Percentiles rank a stretch among this genome's conserved stretches.
Evolutionary conservation across 2,888 invertebrate species (phyloP).

Genomic region (Drosophila cognata): DNA sequence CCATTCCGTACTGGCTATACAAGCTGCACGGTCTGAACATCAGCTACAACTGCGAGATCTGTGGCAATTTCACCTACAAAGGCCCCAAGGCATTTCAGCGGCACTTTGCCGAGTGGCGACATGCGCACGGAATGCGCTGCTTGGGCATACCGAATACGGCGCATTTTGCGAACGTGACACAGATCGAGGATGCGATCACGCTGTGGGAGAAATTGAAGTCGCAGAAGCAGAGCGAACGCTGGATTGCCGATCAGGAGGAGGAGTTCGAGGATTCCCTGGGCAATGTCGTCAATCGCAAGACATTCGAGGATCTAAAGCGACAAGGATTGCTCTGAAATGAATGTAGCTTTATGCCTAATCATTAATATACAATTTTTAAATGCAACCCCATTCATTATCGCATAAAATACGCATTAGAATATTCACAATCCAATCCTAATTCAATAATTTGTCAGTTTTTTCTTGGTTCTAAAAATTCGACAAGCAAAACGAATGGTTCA

Average conservation of each 20-base stretch:
- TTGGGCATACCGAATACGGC: constrained; percentile 99
- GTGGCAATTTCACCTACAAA: constrained; percentile 99
- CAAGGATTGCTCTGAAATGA: constrained; percentile 94
- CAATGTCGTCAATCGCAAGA: constrained; percentile 99
- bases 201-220: constrained; percentile 99
- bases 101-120: constrained; percentile 97
- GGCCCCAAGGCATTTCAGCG: constrained; percentile 99
- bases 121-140: constrained; percentile 98
- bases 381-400: neutral
- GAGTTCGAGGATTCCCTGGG: constrained; percentile 99
- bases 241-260: constrained; percentile 98
- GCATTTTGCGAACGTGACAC: constrained; percentile 99
- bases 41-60: constrained; percentile 99
- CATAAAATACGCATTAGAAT: constrained; percentile 1
- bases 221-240: constrained; percentile 97
- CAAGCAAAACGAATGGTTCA: neutral
- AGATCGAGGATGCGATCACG: constrained; percentile 98
- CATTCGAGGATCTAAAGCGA: constrained; percentile 98
- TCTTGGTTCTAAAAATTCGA: neutral
- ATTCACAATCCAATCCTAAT: neutral
- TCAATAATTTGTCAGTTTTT: neutral
- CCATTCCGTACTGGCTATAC: constrained; percentile 98
- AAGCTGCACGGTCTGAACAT: constrained; percentile 99
- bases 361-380: constrained; percentile 17
- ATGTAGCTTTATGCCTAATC: constrained; percentile 12